These are phyloP conservation scores for Petromus typicus DNA, from an alignment of 2,113 vertebrate genomes.

Conservation along the genomic window DNA sequence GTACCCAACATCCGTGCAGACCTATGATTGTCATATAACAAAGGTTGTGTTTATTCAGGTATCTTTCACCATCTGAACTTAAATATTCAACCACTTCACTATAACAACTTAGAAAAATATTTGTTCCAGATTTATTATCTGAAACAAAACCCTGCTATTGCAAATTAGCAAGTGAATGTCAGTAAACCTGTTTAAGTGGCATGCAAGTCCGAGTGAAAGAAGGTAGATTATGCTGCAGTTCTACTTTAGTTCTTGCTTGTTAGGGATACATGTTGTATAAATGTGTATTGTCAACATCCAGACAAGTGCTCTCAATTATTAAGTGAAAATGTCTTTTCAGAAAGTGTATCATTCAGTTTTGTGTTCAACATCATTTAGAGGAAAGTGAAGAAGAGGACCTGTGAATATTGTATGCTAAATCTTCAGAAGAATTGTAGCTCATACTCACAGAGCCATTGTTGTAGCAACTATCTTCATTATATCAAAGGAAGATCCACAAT, in stretches of 20 bases:
- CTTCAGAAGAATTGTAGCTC: background rate
- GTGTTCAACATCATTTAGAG: conserved; percentile 23
- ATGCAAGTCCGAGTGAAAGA: background rate
- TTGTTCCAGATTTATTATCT: conserved; percentile 30
- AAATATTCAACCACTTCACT: conserved; percentile 3
- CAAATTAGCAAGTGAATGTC: conserved; percentile 30
- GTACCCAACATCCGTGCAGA: conserved; percentile 3
- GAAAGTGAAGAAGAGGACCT: background rate
- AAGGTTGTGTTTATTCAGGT: background rate
- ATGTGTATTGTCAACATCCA: background rate
- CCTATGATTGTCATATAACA: background rate
- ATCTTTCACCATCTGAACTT: background rate
- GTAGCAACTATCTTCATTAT: background rate
- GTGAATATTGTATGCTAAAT: background rate
- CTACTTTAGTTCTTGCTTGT: background rate
- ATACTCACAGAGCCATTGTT: background rate
- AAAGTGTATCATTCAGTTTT: background rate
- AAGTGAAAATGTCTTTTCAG: conserved; percentile 44
- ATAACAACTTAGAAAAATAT: conserved; percentile 39
- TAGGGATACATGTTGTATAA: background rate
- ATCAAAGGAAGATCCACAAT: background rate
- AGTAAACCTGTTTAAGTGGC: conserved; percentile 8
- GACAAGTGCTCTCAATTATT: background rate
- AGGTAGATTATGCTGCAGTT: background rate
- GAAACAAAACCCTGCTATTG: conserved; percentile 32